Base-by-base conservation (phyloP, 2,113 vertebrate species). In the Myrmecobius fasciatus region DNA sequence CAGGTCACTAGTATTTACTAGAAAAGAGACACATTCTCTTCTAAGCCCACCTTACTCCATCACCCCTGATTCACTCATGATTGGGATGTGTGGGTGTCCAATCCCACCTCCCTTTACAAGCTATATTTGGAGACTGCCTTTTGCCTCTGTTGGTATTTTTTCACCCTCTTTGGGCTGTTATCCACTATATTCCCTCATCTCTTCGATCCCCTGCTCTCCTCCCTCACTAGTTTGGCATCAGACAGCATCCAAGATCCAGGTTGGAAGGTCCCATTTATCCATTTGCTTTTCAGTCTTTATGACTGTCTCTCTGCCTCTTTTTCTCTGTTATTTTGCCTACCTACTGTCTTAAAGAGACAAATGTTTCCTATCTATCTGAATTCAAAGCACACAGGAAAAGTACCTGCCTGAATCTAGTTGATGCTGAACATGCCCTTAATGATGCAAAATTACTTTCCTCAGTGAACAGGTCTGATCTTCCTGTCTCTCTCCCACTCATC, bases 341-440 rank as follows among this genome's bases (percentile, higher is more conserved):
- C 52, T 1, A 52, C 83, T 67, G 91, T 91, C 93, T 97, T 94
- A 97, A 96, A 96, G 95, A 94, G 94, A 96, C 94, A 96, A 93
- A 91, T 94, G 43, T 28, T 51, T 91, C 22, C 0, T 53, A 46
- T 49, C 54, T 93, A 89, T 92, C n/a, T 3, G 2, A 47, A 51
- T 12, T 9, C 17, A n/a, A 75, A 43, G 28, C 14, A 22, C 75
- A n/a, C 36, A 75, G 60, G 60, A 75, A 75, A 75, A 75, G 56
- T 67, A 75, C 36, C 60, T 75, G 60, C 36, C 60, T 75, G 31
- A 75, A 7, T n/a, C 60, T 75, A n/a, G 60, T 75, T 75, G 14
- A n/a, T 17, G 36, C 14, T 75, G 60, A 36, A n/a, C 6, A 25
- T 20, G 60, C 14, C 60, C 31, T 75, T 75, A n/a, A 75, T 75